Percentiles rank a stretch among this genome's conserved stretches.
Evolutionary conservation across 2,113 vertebrate species (phyloP).

Genomic region (Colossoma macropomum): DNA sequence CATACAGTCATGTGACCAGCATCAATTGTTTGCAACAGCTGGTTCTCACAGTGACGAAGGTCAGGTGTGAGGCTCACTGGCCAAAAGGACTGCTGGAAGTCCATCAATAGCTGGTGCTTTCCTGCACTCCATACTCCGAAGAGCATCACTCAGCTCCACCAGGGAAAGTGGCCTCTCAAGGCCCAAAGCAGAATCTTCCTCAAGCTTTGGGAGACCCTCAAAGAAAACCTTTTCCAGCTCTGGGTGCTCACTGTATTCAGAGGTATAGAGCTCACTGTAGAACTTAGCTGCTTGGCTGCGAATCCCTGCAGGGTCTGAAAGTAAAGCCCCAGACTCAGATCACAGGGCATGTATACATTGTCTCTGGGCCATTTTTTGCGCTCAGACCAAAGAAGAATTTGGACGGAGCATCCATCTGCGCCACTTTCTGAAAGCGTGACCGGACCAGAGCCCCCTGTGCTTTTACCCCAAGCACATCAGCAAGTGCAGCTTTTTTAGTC

Average conservation of each 20-base stretch:
- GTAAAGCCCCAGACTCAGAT: neutral
- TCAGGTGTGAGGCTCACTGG: neutral
- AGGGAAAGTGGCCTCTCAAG: neutral
- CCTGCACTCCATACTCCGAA: neutral
- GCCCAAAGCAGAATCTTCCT: neutral
- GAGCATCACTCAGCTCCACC: slow-evolving; percentile 5
- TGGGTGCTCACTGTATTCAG: neutral
- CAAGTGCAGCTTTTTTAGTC: too few species aligned
- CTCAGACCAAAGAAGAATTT: slow-evolving; percentile 30
- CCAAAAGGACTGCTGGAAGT: slow-evolving; percentile 10
- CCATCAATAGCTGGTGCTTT: slow-evolving; percentile 14
- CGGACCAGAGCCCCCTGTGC: neutral
- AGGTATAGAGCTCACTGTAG: neutral
- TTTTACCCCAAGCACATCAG: too few species aligned
- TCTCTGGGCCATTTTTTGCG: slow-evolving; percentile 4
- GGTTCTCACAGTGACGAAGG: too few species aligned
- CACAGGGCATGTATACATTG: too few species aligned
- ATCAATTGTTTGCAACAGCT: too few species aligned
- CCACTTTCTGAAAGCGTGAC: too few species aligned
- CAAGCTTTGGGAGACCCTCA: neutral
- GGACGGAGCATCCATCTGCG: too few species aligned
- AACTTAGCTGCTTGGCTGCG: neutral
- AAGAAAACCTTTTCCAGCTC: neutral
- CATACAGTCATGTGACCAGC: too few species aligned
- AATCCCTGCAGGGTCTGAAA: neutral